Evolutionary conservation across 2,888 invertebrate genomes (phyloP), one percentile per base, ranked within the genome.

Genomic region (Ormia ochracea): DNA sequence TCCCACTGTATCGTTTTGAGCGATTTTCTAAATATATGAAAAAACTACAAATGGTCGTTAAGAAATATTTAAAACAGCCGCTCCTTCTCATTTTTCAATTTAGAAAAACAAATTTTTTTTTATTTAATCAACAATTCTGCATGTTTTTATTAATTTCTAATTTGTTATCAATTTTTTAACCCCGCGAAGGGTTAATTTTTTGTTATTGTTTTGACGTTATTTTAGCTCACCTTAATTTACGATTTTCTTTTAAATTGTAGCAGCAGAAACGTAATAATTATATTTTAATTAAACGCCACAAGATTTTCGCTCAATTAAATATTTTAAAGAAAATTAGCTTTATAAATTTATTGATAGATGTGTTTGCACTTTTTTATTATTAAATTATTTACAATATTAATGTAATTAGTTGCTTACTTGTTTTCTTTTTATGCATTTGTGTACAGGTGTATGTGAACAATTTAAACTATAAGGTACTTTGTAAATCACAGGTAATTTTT

Each of bases 401-500:
- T n/a, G 33, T 12, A 48, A 9, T 50, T 23, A 23, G 1, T 48
- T 50, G 26, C 2, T 38, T 4, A 9, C n/a, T 38, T 14, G 19
- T 54, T 21, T 48, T 21, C 33, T 54, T 14, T 28, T 33, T 56
- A 3, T n/a, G 7, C 3, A 17, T 12, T 52, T 61, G 17, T 9
- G 19, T 23, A 54, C 19, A 23, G 4, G 19, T 52, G 41, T 33
- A 4, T 38, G 68, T 48, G 41, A 14, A n/a, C 45, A 17, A 58
- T 28, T 52, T 50, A 58, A 56, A 50, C 54, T 41, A 38, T n/a
- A 26, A 82, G 79, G 79, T 81, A 81, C 82, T 75, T 56, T 50
- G 19, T 26, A 69, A 70, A 82, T 82, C 82, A 82, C 82, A 82
- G 82, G 76, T 78, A 48, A n/a, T 76, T 74, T 78, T 52, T 43